Conservation (phyloP, 2,888 invertebrate genomes). For the Apocheima hispidaria region DNA sequence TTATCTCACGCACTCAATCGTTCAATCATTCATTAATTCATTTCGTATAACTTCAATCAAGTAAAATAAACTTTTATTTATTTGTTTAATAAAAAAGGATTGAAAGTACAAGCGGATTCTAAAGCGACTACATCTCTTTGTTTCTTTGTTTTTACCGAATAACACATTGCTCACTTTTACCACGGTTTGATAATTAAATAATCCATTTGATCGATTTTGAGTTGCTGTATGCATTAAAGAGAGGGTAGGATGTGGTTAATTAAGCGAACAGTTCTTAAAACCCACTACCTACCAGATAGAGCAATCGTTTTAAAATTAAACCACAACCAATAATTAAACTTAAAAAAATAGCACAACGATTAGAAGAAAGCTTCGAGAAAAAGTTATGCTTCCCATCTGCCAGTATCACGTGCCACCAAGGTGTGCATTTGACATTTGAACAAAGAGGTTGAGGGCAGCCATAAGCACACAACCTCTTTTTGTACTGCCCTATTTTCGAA, state of each 20-base stretch:
- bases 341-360: slow-evolving; percentile 39
- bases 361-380: no score
- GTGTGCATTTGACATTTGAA: slow-evolving; percentile 58
- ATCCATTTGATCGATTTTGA: no score
- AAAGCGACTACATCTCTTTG: no score
- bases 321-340: slow-evolving; percentile 34
- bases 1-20: no score
- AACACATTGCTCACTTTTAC: no score
- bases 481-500: slow-evolving; percentile 39
- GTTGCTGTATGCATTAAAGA: no score
- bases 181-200: no score
- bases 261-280: slow-evolving; percentile 7
- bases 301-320: slow-evolving; percentile 28
- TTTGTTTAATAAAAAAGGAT: no score
- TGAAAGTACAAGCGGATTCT: no score
- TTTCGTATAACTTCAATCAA: neutral
- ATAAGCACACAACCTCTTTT: slow-evolving; percentile 32
- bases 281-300: slow-evolving; percentile 12
- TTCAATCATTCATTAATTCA: neutral
- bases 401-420: slow-evolving; percentile 51
- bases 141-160: no score
- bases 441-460: slow-evolving; percentile 40
- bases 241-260: neutral
- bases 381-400: slow-evolving; percentile 47
- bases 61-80: neutral